Evolutionary conservation across 2,113 vertebrate species (phyloP).

Genomic region (Pyxicephalus adspersus): DNA sequence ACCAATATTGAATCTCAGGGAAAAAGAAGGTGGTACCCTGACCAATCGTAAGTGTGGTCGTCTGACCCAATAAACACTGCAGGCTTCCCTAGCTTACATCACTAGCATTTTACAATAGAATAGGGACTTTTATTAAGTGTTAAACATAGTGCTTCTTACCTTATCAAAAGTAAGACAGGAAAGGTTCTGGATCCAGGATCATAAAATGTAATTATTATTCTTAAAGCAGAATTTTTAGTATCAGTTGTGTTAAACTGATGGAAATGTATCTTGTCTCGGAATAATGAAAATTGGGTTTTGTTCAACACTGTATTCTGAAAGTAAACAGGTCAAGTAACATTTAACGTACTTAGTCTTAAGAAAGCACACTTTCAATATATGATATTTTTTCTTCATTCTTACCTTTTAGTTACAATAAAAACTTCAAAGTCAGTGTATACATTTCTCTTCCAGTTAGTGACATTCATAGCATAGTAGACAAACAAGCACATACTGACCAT

Average conservation of each 20-base stretch:
- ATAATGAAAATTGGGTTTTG: slow-evolving; percentile 57
- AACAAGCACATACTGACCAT: no score
- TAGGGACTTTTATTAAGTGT: neutral
- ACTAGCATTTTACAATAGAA: neutral
- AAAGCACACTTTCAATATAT: no score
- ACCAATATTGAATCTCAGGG: no score
- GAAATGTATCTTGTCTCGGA: slow-evolving; percentile 65
- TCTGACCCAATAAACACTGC: neutral
- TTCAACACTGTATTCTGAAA: slow-evolving; percentile 42
- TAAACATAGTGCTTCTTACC: slow-evolving; percentile 63
- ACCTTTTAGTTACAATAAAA: no score
- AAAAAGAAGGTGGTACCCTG: neutral
- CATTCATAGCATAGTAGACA: no score
- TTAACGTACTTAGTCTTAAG: no score
- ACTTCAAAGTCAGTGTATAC: no score
- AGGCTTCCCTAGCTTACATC: neutral
- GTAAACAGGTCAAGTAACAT: no score
- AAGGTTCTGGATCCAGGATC: slow-evolving; percentile 61
- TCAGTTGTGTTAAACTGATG: slow-evolving; percentile 73
- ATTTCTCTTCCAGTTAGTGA: no score
- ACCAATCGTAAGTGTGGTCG: no score
- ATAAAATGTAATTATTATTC: slow-evolving; percentile 70
- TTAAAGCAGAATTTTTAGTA: slow-evolving; percentile 67
- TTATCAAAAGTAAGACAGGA: slow-evolving; percentile 78
- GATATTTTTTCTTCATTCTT: no score